phyloP scores from a whole-genome alignment of 2,797 vertebrate genomes.

The Rallus crepitans region DNA sequence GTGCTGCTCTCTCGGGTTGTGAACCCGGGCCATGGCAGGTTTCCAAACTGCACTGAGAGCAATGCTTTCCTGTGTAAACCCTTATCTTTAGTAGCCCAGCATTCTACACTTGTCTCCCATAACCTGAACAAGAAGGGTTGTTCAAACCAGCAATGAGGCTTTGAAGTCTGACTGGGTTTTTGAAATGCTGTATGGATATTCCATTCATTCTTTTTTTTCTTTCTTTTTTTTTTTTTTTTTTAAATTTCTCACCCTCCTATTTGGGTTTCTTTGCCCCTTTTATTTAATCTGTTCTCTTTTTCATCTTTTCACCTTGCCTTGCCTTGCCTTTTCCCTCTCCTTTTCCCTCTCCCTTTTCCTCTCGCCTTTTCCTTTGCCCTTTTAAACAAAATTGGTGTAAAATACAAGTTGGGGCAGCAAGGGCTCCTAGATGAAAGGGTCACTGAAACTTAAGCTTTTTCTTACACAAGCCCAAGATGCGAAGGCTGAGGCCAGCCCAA shows the following conservation, averaged over 20 bases:
- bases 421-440: neutral
- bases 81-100: neutral
- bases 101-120: neutral
- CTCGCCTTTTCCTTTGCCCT: fast-evolving
- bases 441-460: neutral
- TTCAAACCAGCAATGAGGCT: neutral
- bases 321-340: too few relatives aligned
- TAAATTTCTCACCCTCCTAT: fast-evolving
- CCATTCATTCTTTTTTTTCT: too few relatives aligned
- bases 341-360: neutral
- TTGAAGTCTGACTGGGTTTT: neutral
- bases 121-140: neutral
- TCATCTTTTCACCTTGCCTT: fast-evolving
- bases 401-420: neutral
- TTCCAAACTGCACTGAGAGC: neutral
- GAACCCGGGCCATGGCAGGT: neutral
- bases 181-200: neutral
- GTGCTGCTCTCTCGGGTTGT: neutral
- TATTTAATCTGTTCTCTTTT: fast-evolving
- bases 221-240: fast-evolving
- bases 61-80: neutral
- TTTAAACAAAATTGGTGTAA: neutral
- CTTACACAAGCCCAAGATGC: neutral
- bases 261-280: neutral
- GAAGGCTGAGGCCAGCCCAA: neutral